Evolutionary conservation across 2,797 vertebrate species (phyloP).

Genomic region (Melanotaenia parkinsoni): DNA sequence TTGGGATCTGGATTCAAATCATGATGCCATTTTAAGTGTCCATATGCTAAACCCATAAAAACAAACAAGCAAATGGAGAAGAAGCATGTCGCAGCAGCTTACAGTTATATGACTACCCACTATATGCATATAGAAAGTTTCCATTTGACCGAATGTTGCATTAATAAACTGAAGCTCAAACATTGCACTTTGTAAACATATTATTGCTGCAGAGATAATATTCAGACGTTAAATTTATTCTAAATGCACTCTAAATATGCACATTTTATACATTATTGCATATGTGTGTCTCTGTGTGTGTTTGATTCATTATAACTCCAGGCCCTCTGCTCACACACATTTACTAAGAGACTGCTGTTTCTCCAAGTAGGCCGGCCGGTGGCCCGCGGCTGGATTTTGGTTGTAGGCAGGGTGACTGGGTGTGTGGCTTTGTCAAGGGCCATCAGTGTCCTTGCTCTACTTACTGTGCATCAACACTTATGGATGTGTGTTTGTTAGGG

Average conservation of each 20-base stretch:
- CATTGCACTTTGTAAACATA: not conserved
- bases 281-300: conserved; percentile 14
- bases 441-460: conserved; percentile 82
- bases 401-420: conserved; percentile 67
- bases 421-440: conserved; percentile 81
- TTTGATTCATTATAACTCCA: conserved; percentile 42
- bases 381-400: conserved; percentile 77
- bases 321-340: conserved; percentile 51
- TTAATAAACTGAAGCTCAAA: not conserved
- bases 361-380: conserved; percentile 75
- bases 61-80: not conserved
- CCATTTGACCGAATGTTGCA: too few species aligned
- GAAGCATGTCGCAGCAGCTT: not conserved
- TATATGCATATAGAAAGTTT: too few species aligned
- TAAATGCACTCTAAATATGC: conserved; percentile 12
- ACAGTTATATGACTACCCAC: not conserved
- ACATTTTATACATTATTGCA: conserved; percentile 23
- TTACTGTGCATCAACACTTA: conserved; percentile 76
- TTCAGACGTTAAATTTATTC: not conserved
- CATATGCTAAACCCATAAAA: not conserved
- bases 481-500: conserved; percentile 49
- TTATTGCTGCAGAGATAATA: not conserved
- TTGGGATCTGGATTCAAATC: not conserved
- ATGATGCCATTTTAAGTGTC: not conserved
- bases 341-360: conserved; percentile 52